Base-by-base conservation (phyloP, 2,888 invertebrate genomes). In the Cyaniris semiargus region DNA sequence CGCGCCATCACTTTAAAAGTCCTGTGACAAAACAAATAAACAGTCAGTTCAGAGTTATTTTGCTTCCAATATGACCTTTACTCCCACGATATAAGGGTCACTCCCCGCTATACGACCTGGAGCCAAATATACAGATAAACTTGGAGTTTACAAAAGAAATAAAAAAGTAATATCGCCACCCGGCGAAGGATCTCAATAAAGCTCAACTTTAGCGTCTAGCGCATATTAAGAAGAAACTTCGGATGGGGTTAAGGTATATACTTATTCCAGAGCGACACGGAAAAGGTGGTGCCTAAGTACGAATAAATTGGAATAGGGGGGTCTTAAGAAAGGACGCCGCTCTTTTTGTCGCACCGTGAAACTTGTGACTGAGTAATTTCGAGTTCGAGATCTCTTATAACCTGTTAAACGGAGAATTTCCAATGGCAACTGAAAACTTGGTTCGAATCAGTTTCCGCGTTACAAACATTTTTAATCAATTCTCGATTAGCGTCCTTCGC, bases 241-340 rank as follows among this genome's bases (percentile, higher is more conserved):
- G 88, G 87, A 90, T 91, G 91, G 90, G 92, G 90, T 90, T 88
- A 86, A 88, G 84, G 86, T 85, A 89, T 85, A 89, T 87, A 88
- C 87, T 88, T 89, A 89, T 89, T 89, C 87, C 85, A 85, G 86
- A 83, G 85, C 89, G 88, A 94, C 84, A 84, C 76, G 82, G 82
- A 84, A 84, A 90, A 91, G 92, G 91, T 91, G 91, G 92, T 87
- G 84, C 90, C 86, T 86, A 83, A 83, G 85, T 83, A 81, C 82
- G 83, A 88, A 88, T 88, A 89, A 87, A 88, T 89, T 87, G 87
- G 85, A 88, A 88, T 87, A 81, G 79, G 80, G 80, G 78, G 80
- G 78, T 76, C 78, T 81, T 80, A 80, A 81, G 80, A 79, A 81
- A 80, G 80, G 80, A 75, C 72, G 78, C 78, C 72, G 76, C 75